Evolutionary conservation across 1,140 invertebrate genomes (phyloP).

Genomic region (Sarcophaga bullata): DNA sequence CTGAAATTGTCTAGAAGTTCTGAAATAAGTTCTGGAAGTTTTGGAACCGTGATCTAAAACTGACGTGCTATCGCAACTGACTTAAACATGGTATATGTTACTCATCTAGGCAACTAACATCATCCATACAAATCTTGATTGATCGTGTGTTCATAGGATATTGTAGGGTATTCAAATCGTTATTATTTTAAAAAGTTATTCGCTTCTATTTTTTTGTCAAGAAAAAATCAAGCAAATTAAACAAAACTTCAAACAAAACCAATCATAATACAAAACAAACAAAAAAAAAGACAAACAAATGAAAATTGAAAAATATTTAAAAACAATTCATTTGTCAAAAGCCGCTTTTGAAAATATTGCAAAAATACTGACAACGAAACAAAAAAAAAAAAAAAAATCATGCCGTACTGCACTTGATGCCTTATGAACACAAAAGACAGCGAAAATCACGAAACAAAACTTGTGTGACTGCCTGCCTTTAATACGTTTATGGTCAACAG

Average conservation of each 20-base stretch:
- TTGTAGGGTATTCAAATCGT: no score
- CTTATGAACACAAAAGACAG: background rate
- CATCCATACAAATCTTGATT: no score
- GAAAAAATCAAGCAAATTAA: no score
- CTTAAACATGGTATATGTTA: no score
- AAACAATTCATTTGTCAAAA: slow-evolving; percentile 12
- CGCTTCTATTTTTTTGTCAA: no score
- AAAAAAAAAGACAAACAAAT: background rate
- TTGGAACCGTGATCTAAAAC: no score
- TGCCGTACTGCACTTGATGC: background rate
- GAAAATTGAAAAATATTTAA: slow-evolving; percentile 17
- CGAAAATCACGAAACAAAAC: slow-evolving; percentile 3
- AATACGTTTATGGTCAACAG: background rate
- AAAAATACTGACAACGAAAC: background rate
- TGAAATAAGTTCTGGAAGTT: no score
- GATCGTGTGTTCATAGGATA: no score
- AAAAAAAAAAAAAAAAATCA: background rate
- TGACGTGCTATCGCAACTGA: no score
- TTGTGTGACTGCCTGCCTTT: background rate
- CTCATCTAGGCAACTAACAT: no score
- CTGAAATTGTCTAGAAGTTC: no score
- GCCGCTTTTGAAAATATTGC: slow-evolving; percentile 9
- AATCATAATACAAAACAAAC: background rate
- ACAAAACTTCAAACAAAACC: background rate
- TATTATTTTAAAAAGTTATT: no score